phyloP scores from a whole-genome alignment of 2,113 vertebrate genomes.

The Sinocyclocheilus rhinocerous region DNA sequence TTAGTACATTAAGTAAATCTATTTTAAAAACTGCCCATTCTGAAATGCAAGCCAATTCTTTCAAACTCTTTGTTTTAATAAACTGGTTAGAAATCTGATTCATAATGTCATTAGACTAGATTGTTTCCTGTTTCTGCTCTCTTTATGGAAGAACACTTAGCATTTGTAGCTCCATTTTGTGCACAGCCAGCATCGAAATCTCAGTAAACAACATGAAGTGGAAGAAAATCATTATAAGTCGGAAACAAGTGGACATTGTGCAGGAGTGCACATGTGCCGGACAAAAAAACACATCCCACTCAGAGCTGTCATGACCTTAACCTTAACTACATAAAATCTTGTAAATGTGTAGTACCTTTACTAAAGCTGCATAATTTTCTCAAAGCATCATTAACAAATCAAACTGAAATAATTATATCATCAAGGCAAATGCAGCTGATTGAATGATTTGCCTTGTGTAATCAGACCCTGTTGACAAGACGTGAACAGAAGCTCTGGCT shows the following conservation, averaged over 20 bases:
- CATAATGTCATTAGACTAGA: background rate
- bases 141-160: background rate
- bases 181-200: too few species aligned
- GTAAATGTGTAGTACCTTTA: background rate
- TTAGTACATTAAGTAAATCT: too few species aligned
- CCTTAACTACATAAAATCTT: background rate
- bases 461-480: conserved; percentile 7
- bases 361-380: background rate
- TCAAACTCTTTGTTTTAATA: background rate
- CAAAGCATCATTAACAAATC: conserved; percentile 1
- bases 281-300: background rate
- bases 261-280: background rate
- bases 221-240: background rate
- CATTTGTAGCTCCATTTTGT: background rate
- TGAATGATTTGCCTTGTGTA: background rate
- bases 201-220: background rate
- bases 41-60: background rate
- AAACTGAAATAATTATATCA: conserved; percentile 13
- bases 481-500: conserved; percentile 2
- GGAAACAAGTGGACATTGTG: background rate
- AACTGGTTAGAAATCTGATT: background rate
- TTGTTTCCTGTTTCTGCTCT: background rate
- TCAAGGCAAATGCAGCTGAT: background rate
- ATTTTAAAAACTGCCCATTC: background rate
- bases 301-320: background rate